Base-by-base conservation (phyloP, 2,888 invertebrate genomes). In the Caenorhabditis sp. region DNA sequence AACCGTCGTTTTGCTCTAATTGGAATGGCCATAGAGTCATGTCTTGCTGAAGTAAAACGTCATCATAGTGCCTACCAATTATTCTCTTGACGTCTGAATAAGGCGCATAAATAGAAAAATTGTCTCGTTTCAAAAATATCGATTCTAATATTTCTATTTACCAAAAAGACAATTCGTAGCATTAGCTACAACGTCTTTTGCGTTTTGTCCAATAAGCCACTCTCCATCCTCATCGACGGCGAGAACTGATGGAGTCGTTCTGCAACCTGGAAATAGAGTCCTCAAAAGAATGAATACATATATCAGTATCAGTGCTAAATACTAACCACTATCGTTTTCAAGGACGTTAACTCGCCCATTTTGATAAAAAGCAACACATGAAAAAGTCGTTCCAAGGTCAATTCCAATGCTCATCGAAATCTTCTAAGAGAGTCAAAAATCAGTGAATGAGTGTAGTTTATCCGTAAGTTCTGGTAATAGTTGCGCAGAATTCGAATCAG, bases 291-390 rank as follows among this genome's bases (percentile, higher is more conserved):
- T n/a, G n/a, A n/a, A n/a, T n/a, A n/a, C n/a, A n/a, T n/a, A n/a
- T n/a, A n/a, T n/a, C n/a, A n/a, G n/a, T 35, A 35, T 5, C 11
- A 35, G 37, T 44, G 11, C 15, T 24, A 37, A 32, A 26, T 20
- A 28, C 67, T 11, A 20, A 80, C 82, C 82, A 69, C 77, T 82
- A n/a, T 82, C 82, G 69, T 82, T 82, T 22, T 82, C 82, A 22
- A 82, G 47, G 9, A 82, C 69, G 9, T 67, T 53, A 1, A 82
- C 82, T 22, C 50, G 51, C 6, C 77, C 82, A 60, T 71, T 72
- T 18, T 71, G 40, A 58, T 82, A 82, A 47, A 37, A 55, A 1
- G 77, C 82, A 4, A 82, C 82, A 72, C 82, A 82, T 1, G 71
- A 77, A 37, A 77, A 82, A 9, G 77, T 77, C 1, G 82, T 82